phyloP scores from a whole-genome alignment of 35 echinoderm and acorn worm species.

The Ptychodera flava region DNA sequence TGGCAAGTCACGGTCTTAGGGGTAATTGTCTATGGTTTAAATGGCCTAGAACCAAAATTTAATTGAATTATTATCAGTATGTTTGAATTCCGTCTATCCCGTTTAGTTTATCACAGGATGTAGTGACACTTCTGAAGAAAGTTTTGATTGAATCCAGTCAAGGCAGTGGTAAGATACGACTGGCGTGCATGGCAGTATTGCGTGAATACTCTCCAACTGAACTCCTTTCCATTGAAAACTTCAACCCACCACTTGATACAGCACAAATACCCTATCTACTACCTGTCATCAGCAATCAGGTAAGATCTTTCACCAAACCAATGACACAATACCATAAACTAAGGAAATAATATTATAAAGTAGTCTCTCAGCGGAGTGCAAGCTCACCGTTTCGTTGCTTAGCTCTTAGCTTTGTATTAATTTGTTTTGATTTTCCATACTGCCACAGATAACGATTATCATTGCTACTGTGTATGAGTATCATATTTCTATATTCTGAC shows the following conservation, averaged over 20 bases:
- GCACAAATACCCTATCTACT: slow-evolving; percentile 29
- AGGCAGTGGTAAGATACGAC: not conserved
- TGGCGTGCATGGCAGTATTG: slow-evolving; percentile 36
- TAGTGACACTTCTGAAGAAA: not conserved
- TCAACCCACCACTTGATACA: slow-evolving; percentile 31
- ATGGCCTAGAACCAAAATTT: not conserved
- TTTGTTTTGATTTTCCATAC: too few relatives aligned
- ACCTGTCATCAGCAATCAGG: not conserved
- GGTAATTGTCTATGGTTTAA: too few relatives aligned
- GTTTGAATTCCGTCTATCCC: not conserved
- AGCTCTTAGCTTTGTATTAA: too few relatives aligned
- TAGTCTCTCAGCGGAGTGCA: too few relatives aligned
- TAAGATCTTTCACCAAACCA: too few relatives aligned
- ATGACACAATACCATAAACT: too few relatives aligned
- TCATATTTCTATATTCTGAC: too few relatives aligned
- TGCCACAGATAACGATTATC: too few relatives aligned
- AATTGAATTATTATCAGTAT: not conserved
- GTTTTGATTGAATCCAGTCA: not conserved
- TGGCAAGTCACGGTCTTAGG: too few relatives aligned
- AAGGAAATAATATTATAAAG: too few relatives aligned
- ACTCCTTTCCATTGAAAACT: slow-evolving; percentile 22
- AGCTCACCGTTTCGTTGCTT: too few relatives aligned
- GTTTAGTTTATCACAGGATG: not conserved
- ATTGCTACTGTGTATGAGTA: too few relatives aligned
- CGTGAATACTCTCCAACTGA: slow-evolving; percentile 54